Evolutionary conservation across 2,797 vertebrate genomes (phyloP).

Genomic region (Meriones psammophilus): DNA sequence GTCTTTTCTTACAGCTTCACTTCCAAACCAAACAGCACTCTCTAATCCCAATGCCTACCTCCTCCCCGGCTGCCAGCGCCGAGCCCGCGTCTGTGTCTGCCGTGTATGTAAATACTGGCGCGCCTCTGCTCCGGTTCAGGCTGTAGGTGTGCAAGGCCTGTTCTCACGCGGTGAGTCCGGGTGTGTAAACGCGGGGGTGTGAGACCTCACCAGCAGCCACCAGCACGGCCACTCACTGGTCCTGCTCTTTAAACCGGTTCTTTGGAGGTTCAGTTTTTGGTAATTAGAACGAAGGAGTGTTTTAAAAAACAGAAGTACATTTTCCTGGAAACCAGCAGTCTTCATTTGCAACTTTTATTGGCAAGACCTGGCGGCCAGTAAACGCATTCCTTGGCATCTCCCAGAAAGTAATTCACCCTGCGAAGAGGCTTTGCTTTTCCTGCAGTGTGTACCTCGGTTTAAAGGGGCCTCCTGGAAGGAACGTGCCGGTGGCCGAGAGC

Average conservation of each 20-base stretch:
- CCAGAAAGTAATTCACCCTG: constrained; percentile 30
- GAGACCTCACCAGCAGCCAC: constrained; percentile 35
- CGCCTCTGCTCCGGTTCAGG: neutral
- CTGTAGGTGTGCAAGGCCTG: neutral
- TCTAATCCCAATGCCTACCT: constrained; percentile 62
- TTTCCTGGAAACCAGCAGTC: constrained; percentile 86
- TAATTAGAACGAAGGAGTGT: constrained; percentile 81
- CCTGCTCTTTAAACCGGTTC: constrained; percentile 55
- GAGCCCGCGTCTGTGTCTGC: constrained; percentile 51
- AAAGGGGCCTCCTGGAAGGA: neutral
- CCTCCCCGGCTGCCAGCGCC: neutral
- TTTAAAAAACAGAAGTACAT: constrained; percentile 82
- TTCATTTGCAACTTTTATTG: constrained; percentile 83
- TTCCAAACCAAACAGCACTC: constrained; percentile 77
- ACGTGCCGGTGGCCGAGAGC: neutral
- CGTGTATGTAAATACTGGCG: constrained; percentile 64
- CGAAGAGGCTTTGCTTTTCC: constrained; percentile 57
- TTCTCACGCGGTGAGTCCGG: neutral
- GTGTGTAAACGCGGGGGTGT: constrained; percentile 51
- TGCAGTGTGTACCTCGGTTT: constrained; percentile 21
- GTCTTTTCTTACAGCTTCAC: constrained; percentile 64
- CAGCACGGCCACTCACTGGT: neutral
- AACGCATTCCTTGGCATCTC: constrained; percentile 83
- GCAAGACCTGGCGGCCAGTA: constrained; percentile 80
- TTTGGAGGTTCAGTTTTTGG: constrained; percentile 50